Base-by-base conservation (phyloP, 2,797 vertebrate genomes). In the Tenualosa thibaudeaui region DNA sequence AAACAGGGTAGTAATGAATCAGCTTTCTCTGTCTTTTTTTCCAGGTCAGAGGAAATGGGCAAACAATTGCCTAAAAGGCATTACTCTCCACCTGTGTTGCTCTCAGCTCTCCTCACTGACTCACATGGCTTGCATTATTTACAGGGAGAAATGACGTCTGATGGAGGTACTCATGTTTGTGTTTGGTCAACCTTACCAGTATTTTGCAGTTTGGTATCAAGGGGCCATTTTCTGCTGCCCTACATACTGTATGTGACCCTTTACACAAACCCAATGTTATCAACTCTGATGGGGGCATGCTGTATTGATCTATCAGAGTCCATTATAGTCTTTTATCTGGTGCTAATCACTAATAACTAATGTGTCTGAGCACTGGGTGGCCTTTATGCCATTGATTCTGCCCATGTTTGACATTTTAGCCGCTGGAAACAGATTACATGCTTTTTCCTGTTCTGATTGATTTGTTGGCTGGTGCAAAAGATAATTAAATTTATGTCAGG, bases 291-390 rank as follows among this genome's bases (percentile, higher is more conserved):
- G 12, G 37, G 19, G 7, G 6, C 15, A 43, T 78, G 17, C 71
- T 46, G 40, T 46, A 78, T 71, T 40, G 68, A 78, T 43, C 40
- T 40, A 43, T 62, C 6, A 19, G 5, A n/a, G 71, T 78, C 40
- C 17, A 78, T 78, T 46, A 78, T 46, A 22, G 71, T 43, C 19
- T 4, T 43, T 40, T 19, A 78, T 46, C 71, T 17, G 22, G 40
- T 78, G 71, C 40, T 78, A 78, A 78, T 78, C 40, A 37, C 40
- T 46, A 12, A 75, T 75, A 75, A 75, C 31, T 40, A 78, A 78
- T 78, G 71, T 22, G 37, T 78, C 26, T 37, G 65, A 40, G 10
- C 65, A 40, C 37, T 17, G 19, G 3, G 17, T 43, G 71, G 26
- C 65, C 65, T 71, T 71, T 71, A 37, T 78, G 6, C 37, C 40